phyloP scores from a whole-genome alignment of 2,113 vertebrate species.

The Cnemophilus loriae region DNA sequence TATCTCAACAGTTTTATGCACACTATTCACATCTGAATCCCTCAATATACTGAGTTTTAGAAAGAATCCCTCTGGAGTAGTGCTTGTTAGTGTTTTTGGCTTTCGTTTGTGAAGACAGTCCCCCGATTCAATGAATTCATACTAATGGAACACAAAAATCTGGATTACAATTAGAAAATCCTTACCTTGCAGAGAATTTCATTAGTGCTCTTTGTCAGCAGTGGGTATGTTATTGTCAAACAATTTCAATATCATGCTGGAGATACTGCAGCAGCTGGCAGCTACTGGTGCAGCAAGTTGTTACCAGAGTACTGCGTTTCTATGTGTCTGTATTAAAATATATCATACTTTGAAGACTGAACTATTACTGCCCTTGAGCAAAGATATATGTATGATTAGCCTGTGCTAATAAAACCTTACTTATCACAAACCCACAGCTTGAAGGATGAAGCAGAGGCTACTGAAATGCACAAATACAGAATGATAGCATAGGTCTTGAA shows the following conservation, averaged over 20 bases:
- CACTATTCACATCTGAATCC: neutral
- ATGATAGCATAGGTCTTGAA: neutral
- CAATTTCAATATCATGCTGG: neutral
- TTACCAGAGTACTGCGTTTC: neutral
- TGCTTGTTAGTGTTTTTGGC: neutral
- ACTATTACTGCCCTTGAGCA: neutral
- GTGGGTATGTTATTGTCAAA: neutral
- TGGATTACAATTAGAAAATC: neutral
- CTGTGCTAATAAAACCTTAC: constrained; percentile 18
- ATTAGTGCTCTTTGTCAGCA: neutral
- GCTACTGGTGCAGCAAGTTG: neutral
- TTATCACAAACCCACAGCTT: constrained; percentile 26
- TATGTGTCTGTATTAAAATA: neutral
- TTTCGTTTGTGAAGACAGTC: neutral
- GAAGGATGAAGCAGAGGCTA: neutral
- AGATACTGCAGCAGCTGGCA: neutral
- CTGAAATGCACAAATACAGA: neutral
- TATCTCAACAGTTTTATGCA: neutral
- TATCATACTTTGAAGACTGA: neutral
- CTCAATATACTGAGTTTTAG: neutral
- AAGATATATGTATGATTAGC: neutral
- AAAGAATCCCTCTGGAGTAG: neutral
- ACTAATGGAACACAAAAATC: neutral
- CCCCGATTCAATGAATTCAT: neutral
- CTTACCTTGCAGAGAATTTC: neutral